These are phyloP conservation scores for Dasysyrphus tricinctus DNA, from an alignment of 2,888 invertebrate species.

Conservation along the genomic window DNA sequence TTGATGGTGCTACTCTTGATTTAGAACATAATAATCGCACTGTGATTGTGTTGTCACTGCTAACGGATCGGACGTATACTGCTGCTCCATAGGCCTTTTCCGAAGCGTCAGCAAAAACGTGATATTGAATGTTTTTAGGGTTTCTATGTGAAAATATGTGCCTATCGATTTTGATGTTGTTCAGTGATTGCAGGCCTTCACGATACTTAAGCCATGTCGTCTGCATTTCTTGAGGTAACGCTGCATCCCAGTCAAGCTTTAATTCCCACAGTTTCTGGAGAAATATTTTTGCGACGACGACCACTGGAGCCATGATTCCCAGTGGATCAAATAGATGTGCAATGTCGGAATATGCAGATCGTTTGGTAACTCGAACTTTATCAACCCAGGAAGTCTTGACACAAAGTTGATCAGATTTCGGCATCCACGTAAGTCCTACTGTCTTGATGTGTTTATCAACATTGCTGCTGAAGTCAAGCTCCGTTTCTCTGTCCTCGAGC, in stretches of 20 bases:
- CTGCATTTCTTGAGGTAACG: neutral
- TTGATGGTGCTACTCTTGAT: constrained; percentile 4
- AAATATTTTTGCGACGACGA: constrained; percentile 18
- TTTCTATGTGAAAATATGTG: neutral
- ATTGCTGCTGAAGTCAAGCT: neutral
- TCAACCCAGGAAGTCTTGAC: no score
- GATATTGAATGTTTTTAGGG: neutral
- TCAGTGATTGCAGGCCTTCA: neutral
- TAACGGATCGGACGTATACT: neutral
- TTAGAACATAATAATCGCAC: neutral
- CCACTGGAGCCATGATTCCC: constrained; percentile 5
- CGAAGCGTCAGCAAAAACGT: neutral
- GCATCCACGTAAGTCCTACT: no score
- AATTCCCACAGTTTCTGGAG: constrained; percentile 4
- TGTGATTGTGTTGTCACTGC: neutral
- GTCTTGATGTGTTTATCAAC: neutral
- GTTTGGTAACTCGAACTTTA: no score
- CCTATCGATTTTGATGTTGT: neutral
- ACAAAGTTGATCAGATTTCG: neutral
- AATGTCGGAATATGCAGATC: no score
- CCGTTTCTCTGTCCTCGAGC: constrained; percentile 2
- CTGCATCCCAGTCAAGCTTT: neutral
- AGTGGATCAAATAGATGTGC: no score
- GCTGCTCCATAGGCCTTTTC: no score
- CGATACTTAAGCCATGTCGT: constrained; percentile 7